phyloP scores from a whole-genome alignment of 2,888 invertebrate genomes.

The Ypsolopha scabrella region DNA sequence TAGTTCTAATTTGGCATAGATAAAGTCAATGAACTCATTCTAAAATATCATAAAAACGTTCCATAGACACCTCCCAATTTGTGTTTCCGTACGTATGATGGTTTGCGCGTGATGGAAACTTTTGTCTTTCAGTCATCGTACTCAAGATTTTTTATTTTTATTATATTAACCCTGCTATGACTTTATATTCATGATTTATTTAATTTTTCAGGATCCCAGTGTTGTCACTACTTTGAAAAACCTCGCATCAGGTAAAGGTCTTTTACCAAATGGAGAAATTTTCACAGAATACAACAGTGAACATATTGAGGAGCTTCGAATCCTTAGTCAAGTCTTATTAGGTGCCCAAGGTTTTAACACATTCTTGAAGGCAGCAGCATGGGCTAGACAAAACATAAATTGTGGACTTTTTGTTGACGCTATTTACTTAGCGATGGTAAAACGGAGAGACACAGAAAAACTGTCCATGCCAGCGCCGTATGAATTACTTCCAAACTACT shows the following conservation, averaged over 20 bases:
- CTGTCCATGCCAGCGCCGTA: conserved; percentile 74
- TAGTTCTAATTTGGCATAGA: too few species aligned
- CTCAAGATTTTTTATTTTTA: not conserved
- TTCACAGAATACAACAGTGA: conserved; percentile 43
- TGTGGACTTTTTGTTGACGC: conserved; percentile 74
- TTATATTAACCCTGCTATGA: not conserved
- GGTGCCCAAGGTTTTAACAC: conserved; percentile 68
- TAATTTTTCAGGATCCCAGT: conserved; percentile 30
- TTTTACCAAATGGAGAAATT: conserved; percentile 45
- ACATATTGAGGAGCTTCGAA: conserved; percentile 38
- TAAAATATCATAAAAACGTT: too few species aligned
- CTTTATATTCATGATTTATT: not conserved
- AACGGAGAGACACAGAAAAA: conserved; percentile 69
- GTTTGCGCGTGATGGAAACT: too few species aligned
- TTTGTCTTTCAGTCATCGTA: too few species aligned
- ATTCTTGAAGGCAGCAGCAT: conserved; percentile 69
- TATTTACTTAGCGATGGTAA: conserved; percentile 67
- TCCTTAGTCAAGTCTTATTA: conserved; percentile 58
- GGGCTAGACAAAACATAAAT: conserved; percentile 72
- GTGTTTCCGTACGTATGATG: too few species aligned
- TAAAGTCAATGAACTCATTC: too few species aligned
- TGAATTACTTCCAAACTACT: conserved; percentile 76
- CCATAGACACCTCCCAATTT: too few species aligned
- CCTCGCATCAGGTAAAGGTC: conserved; percentile 27
- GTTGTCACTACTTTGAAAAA: conserved; percentile 31